Evolutionary conservation across 2,888 invertebrate species (phyloP).

Genomic region (Bellardia pandia): DNA sequence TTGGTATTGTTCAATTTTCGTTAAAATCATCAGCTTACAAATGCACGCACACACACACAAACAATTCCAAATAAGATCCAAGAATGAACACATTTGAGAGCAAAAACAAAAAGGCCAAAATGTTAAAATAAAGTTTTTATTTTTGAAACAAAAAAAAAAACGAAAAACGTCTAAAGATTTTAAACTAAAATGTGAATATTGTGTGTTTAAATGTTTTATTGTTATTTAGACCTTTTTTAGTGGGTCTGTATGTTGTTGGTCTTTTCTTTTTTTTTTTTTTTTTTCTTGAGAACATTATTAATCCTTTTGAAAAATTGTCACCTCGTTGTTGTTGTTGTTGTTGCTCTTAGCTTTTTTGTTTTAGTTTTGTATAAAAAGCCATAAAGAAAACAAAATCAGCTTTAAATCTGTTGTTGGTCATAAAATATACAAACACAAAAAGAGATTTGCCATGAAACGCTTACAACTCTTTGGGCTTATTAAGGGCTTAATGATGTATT

Average conservation of each 20-base stretch:
- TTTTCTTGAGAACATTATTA: slow-evolving; percentile 41
- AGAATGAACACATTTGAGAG: neutral
- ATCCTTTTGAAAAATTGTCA: slow-evolving; percentile 71
- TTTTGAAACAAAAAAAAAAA: neutral
- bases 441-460: neutral
- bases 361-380: neutral
- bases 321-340: slow-evolving; percentile 31
- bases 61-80: slow-evolving; percentile 28
- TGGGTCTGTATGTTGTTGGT: slow-evolving; percentile 1
- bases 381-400: slow-evolving; percentile 45
- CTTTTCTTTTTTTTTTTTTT: slow-evolving; percentile 24
- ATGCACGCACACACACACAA: neutral
- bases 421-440: slow-evolving; percentile 24
- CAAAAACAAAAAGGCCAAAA: slow-evolving; percentile 52
- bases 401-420: slow-evolving; percentile 44
- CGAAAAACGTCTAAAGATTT: slow-evolving; percentile 21
- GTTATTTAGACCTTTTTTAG: slow-evolving; percentile 55
- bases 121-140: slow-evolving; percentile 21
- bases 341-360: slow-evolving; percentile 7
- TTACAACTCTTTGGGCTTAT: slow-evolving; percentile 1
- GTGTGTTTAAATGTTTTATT: slow-evolving; percentile 48
- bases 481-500: slow-evolving; percentile 28
- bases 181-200: slow-evolving; percentile 34
- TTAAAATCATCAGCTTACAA: slow-evolving; percentile 33
- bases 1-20: slow-evolving; percentile 61